These are phyloP conservation scores for Cavia porcellus DNA, from an alignment of 2,113 vertebrate species.

Conservation along the genomic window DNA sequence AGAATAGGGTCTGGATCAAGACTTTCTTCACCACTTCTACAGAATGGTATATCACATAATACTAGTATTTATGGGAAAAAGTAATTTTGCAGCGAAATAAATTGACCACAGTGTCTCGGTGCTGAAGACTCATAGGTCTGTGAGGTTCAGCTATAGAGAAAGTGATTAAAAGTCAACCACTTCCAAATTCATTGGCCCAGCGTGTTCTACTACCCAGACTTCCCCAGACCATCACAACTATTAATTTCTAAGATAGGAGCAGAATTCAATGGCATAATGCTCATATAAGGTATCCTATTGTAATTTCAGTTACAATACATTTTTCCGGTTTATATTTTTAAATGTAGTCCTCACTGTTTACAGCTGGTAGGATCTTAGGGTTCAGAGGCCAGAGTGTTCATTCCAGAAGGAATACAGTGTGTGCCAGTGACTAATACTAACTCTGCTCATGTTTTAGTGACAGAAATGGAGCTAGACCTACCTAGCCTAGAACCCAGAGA, in stretches of 20 bases:
- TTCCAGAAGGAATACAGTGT: neutral
- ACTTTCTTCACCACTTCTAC: neutral
- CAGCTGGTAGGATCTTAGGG: neutral
- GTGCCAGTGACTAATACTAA: neutral
- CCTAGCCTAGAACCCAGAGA: neutral
- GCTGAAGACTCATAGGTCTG: neutral
- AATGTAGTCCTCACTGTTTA: neutral
- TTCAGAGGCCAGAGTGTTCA: neutral
- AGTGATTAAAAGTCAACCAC: neutral
- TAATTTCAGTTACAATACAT: neutral
- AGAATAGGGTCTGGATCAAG: neutral
- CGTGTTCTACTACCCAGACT: neutral
- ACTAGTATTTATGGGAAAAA: neutral
- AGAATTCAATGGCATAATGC: neutral
- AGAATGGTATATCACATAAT: neutral
- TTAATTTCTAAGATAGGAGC: neutral
- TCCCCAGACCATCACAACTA: neutral
- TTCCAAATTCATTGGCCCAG: neutral
- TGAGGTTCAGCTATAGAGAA: neutral
- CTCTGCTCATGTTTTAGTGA: neutral
- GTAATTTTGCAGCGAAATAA: neutral
- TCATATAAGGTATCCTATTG: neutral
- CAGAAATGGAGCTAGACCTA: neutral
- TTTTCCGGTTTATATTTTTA: slow-evolving; percentile 27
- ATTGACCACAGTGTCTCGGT: neutral